phyloP scores from a whole-genome alignment of 2,113 vertebrate genomes.

The Pachypanchax playfairii region DNA sequence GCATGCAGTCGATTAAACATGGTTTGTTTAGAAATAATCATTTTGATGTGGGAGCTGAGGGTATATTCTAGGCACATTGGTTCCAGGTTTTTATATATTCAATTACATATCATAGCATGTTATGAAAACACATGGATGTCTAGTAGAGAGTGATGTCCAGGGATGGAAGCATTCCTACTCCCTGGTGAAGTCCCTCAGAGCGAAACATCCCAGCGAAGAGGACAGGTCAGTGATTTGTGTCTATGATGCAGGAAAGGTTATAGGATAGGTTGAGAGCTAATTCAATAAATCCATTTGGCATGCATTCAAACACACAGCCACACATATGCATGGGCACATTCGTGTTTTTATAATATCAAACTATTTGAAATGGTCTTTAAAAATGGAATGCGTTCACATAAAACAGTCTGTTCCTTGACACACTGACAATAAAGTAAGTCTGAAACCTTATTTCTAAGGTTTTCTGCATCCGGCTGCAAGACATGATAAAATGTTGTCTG shows the following conservation, averaged over 20 bases:
- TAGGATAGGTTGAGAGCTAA: constrained; percentile 48
- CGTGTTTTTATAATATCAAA: constrained; percentile 31
- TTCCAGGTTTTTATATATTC: constrained; percentile 62
- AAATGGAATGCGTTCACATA: constrained; percentile 54
- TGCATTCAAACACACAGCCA: constrained; percentile 5
- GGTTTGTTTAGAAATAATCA: constrained; percentile 79
- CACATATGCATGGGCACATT: not conserved
- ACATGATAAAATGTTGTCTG: not conserved
- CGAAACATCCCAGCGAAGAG: constrained; percentile 35
- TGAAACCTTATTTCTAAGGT: constrained; percentile 8
- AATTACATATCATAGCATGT: constrained; percentile 46
- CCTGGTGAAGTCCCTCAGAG: constrained; percentile 26
- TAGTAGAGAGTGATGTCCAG: constrained; percentile 11
- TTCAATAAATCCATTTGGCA: constrained; percentile 37
- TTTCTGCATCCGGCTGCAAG: not conserved
- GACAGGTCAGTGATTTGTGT: constrained; percentile 65
- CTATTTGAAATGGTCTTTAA: constrained; percentile 57
- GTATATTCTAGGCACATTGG: constrained; percentile 65
- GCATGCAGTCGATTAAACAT: constrained; percentile 73
- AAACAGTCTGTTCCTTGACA: constrained; percentile 53
- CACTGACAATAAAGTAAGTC: constrained; percentile 59
- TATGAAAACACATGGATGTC: constrained; percentile 37
- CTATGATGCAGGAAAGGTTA: constrained; percentile 41
- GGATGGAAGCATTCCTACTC: constrained; percentile 34
- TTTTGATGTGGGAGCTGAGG: constrained; percentile 66